Base-by-base conservation (phyloP, 2,888 invertebrate species). In the Nebria salina region DNA sequence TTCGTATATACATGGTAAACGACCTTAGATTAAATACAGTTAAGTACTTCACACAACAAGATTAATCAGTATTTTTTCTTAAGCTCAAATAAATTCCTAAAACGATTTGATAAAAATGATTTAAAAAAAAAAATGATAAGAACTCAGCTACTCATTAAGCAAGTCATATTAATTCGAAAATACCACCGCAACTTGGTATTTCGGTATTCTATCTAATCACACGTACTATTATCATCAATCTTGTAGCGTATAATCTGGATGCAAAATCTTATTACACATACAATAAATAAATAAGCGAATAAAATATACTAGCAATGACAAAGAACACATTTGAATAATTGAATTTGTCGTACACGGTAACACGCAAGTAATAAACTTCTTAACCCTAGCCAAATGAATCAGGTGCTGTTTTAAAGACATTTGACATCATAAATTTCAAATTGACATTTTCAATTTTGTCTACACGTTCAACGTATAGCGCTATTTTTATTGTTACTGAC, bases 331-430 rank as follows among this genome's bases (percentile, higher is more conserved):
- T 54, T 8, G 13, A 54, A 54, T 54, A 54, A 54, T 54, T 54
- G 54, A 54, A 54, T 54, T 54, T 54, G 54, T 54, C 54, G 54
- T 54, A 54, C 54, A 54, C 54, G 54, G 54, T 54, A 54, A 54
- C 54, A 11, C 13, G 13, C 54, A 54, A 13, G 54, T 54, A 54
- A 54, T 54, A 54, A 54, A 54, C 54, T 54, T 54, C 13, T 54
- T 13, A 54, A 54, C 54, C 54, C 54, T 11, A 54, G 11, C 54
- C 54, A 54, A 54, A 54, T 54, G 54, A 54, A 54, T 54, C 54
- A 54, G 54, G 54, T 54, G 54, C 8, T 54, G 13, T 54, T 54
- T 54, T 54, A 11, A 54, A 54, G 54, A 54, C 54, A 54, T 54
- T 54, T 54, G 54, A 54, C 54, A 54, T 54, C 54, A 54, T 54